These are phyloP conservation scores for Caenorhabditis plicata DNA, from an alignment of 2,888 invertebrate species.

Conservation along the genomic window DNA sequence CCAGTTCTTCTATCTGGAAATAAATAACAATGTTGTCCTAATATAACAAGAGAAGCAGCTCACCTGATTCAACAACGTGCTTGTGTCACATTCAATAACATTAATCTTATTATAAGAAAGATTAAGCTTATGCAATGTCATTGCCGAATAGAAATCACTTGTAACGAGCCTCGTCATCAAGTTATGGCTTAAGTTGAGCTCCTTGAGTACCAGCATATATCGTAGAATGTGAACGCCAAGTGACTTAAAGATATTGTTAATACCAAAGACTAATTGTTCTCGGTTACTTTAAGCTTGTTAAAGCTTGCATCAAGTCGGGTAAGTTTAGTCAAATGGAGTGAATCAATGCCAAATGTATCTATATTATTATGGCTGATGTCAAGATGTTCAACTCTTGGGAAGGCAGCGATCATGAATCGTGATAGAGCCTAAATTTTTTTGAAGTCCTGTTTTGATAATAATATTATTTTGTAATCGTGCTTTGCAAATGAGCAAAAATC, in stretches of 20 bases:
- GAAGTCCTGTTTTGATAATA: too few species aligned
- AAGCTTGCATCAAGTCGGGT: too few species aligned
- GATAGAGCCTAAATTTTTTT: slow-evolving; percentile 11
- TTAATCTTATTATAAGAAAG: slow-evolving; percentile 20
- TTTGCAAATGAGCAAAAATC: too few species aligned
- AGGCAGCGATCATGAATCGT: slow-evolving; percentile 12
- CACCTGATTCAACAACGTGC: slow-evolving; percentile 2
- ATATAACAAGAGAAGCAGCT: not conserved
- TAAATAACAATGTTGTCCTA: not conserved
- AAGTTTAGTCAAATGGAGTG: slow-evolving; percentile 28
- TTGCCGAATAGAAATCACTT: slow-evolving; percentile 29
- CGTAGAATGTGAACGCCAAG: slow-evolving; percentile 34
- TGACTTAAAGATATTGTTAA: slow-evolving; percentile 27
- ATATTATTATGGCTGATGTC: slow-evolving; percentile 26
- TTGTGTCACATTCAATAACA: slow-evolving; percentile 30
- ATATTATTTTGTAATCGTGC: too few species aligned
- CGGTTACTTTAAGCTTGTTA: too few species aligned
- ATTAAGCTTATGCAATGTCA: slow-evolving; percentile 21
- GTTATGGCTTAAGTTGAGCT: slow-evolving; percentile 29
- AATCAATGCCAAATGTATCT: slow-evolving; percentile 24
- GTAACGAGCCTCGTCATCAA: slow-evolving; percentile 25
- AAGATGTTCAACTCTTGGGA: slow-evolving; percentile 21
- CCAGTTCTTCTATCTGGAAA: slow-evolving; percentile 29
- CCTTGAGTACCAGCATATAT: slow-evolving; percentile 28
- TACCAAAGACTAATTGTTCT: slow-evolving; percentile 9